phyloP scores from a whole-genome alignment of 2,888 invertebrate genomes.

The Lepas anatifera region DNA sequence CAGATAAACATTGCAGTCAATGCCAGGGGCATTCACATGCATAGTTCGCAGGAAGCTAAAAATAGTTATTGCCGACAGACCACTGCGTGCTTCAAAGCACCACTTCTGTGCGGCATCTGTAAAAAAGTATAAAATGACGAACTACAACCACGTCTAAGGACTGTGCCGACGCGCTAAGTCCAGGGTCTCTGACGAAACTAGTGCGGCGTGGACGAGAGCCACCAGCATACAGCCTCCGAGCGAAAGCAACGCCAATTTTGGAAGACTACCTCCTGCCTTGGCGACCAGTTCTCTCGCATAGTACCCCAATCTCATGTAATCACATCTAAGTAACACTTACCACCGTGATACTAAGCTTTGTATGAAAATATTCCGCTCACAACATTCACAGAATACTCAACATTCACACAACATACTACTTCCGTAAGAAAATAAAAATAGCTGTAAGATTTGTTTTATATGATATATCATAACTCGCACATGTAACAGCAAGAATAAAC shows the following conservation, averaged over 20 bases:
- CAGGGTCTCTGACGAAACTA: no score
- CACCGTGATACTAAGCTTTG: background rate
- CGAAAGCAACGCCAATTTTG: no score
- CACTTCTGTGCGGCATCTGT: no score
- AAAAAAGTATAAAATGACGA: slow-evolving; percentile 9
- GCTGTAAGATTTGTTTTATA: background rate
- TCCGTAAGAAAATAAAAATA: background rate
- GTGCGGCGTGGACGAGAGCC: no score
- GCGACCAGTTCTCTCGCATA: no score
- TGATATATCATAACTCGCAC: background rate
- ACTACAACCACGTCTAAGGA: no score
- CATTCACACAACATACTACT: background rate
- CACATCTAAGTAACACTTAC: slow-evolving; percentile 1
- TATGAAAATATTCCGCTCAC: background rate
- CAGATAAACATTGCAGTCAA: no score
- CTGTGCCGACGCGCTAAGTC: no score
- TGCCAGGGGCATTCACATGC: no score
- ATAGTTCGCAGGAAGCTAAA: background rate
- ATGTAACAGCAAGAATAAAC: background rate
- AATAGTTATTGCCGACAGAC: slow-evolving; percentile 11
- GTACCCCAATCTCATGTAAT: background rate
- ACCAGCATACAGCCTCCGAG: no score
- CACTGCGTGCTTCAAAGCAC: no score
- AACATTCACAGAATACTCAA: background rate
- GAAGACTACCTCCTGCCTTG: background rate